Evolutionary conservation across 2,888 invertebrate species (phyloP).

Genomic region (Galerucella nymphaeae): DNA sequence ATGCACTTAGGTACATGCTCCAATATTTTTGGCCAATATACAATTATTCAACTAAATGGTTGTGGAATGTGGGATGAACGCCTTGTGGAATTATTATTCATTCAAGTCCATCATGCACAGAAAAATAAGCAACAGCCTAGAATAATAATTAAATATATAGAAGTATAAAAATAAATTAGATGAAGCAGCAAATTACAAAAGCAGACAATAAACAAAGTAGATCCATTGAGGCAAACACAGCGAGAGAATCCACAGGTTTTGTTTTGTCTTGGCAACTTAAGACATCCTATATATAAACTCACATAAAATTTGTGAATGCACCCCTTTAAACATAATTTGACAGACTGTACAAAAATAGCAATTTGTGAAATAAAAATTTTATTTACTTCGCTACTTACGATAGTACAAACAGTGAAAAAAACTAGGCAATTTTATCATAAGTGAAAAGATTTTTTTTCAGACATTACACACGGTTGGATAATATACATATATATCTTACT

Average conservation of each 20-base stretch:
- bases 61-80: not conserved
- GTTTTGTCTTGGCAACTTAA: too few relatives aligned
- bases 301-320: too few relatives aligned
- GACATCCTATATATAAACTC: too few relatives aligned
- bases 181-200: not conserved
- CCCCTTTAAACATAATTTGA: not conserved
- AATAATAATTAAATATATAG: not conserved
- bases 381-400: constrained; percentile 43
- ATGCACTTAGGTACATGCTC: too few relatives aligned
- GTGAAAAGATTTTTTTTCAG: too few relatives aligned
- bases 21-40: too few relatives aligned
- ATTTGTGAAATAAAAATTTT: constrained; percentile 45
- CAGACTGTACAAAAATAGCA: not conserved
- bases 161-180: not conserved
- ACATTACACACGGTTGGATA: too few relatives aligned
- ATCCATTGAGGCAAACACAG: too few relatives aligned
- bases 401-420: constrained; percentile 48
- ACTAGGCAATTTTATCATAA: constrained; percentile 29
- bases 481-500: too few relatives aligned
- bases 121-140: not conserved
- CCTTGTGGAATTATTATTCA: not conserved
- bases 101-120: not conserved
- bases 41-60: too few relatives aligned
- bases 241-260: too few relatives aligned
- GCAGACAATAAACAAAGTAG: not conserved